Evolutionary conservation across 2,797 vertebrate species (phyloP).

Genomic region (Petrocephalus schoutedeni): DNA sequence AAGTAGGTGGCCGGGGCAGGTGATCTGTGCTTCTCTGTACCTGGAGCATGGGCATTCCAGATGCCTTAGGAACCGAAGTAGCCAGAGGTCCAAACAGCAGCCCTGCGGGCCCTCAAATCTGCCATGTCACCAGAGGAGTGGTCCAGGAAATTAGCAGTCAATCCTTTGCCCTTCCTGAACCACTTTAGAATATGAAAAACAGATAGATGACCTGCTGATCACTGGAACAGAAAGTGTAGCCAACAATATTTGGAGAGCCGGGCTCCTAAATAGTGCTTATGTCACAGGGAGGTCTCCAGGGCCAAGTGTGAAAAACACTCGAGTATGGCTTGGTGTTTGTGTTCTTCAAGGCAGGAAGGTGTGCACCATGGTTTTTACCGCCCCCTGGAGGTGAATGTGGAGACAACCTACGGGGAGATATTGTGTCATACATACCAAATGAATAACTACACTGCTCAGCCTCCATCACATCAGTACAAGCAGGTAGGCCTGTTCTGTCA

Average conservation of each 20-base stretch:
- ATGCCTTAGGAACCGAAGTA: neutral
- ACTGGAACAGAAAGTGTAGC: neutral
- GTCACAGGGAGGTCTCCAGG: neutral
- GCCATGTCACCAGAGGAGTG: neutral
- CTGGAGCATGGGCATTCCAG: neutral
- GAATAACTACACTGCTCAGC: conserved; percentile 55
- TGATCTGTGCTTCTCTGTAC: neutral
- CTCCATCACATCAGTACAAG: conserved; percentile 68
- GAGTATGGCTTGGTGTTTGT: neutral
- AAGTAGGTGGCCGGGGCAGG: conserved; percentile 60
- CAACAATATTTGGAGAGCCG: neutral
- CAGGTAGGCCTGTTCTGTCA: conserved; percentile 41
- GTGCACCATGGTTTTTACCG: conserved; percentile 53
- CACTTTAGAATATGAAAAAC: neutral
- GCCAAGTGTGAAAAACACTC: neutral
- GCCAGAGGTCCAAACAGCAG: neutral
- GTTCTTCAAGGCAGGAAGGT: conserved; percentile 57
- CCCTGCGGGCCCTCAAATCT: neutral
- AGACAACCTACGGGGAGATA: conserved; percentile 47
- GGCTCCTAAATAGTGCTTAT: neutral
- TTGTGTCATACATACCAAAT: conserved; percentile 64
- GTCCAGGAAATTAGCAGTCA: neutral
- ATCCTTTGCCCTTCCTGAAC: neutral
- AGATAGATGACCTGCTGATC: neutral
- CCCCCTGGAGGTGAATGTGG: conserved; percentile 56